Conservation (phyloP, 2,113 vertebrate genomes). For the Eptesicus fuscus region DNA sequence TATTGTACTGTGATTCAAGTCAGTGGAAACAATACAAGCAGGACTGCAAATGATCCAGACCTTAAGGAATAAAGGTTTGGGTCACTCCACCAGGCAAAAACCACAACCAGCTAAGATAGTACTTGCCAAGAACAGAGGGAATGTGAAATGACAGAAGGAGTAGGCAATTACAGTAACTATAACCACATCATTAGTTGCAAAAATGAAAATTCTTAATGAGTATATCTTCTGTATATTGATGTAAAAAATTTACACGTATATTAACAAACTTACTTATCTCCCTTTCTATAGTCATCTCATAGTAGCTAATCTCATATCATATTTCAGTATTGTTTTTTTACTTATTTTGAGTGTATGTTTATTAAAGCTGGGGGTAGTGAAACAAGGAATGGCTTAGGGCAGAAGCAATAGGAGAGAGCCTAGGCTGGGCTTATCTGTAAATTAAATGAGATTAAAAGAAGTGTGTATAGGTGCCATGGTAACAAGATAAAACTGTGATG, state of each 20-base stretch:
- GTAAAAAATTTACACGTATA: not conserved
- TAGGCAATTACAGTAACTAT: not conserved
- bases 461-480: not conserved
- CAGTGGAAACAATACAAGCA: not conserved
- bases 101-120: not conserved
- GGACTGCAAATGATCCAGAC: not conserved
- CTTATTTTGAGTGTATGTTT: not conserved
- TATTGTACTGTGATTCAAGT: not conserved
- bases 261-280: not conserved
- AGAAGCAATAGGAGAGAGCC: not conserved
- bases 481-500: not conserved
- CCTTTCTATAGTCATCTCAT: not conserved
- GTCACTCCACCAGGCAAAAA: not conserved
- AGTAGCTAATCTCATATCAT: not conserved
- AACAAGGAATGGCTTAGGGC: not conserved
- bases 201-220: constrained; percentile 6
- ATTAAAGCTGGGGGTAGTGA: not conserved
- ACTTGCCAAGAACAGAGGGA: not conserved
- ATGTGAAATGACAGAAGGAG: not conserved
- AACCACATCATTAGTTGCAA: not conserved
- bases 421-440: not conserved
- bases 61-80: not conserved
- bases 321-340: not conserved
- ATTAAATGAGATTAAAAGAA: not conserved
- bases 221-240: not conserved